Evolutionary conservation across 2,888 invertebrate genomes (phyloP), one percentile per base, ranked within the genome.

Genomic region (Theretra japonica): DNA sequence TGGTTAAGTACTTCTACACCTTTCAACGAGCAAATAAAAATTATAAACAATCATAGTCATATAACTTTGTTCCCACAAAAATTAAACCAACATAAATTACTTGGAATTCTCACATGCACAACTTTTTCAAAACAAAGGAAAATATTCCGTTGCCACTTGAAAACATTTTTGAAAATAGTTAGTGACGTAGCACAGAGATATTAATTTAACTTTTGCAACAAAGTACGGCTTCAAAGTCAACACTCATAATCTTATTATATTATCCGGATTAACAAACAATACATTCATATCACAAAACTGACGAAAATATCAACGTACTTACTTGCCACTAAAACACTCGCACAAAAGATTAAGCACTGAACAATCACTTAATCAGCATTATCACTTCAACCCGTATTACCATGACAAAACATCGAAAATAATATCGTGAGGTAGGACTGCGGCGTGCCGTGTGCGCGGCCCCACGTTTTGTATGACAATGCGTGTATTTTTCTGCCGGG

Each of bases 391-490:
- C 15, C 33, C 56, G 23, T 65, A 65, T 62, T 70, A 53, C 30
- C 62, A 65, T 71, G 41, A 71, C 65, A 65, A 65, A 71, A 33
- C 62, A 60, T 56, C 53, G 62, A 56, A 5, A 30, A 33, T 25
- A 21, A 60, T 65, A 33, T 58, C 21, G 68, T 68, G 25, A 33
- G 58, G 58, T 70, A 50, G 21, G 8, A 58, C 53, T 19, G 60
- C 15, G 41, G 23, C 41, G 56, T 50, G 50, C 33, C 73, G 73
- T 73, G 70, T 70, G 68, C 69, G 58, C 73, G 48, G 76, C 77
- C 76, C 73, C 72, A 74, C 77, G 82, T 85, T 87, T 86, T 88
- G 88, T 86, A 86, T 89, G 88, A 92, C 92, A 92, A 91, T 92
- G 75, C 77, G 81, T 80, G 76, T 83, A 83, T 86, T 88, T 86